Evolutionary conservation across 2,113 vertebrate species (phyloP).

Genomic region (Chaetorhynchus papuensis): DNA sequence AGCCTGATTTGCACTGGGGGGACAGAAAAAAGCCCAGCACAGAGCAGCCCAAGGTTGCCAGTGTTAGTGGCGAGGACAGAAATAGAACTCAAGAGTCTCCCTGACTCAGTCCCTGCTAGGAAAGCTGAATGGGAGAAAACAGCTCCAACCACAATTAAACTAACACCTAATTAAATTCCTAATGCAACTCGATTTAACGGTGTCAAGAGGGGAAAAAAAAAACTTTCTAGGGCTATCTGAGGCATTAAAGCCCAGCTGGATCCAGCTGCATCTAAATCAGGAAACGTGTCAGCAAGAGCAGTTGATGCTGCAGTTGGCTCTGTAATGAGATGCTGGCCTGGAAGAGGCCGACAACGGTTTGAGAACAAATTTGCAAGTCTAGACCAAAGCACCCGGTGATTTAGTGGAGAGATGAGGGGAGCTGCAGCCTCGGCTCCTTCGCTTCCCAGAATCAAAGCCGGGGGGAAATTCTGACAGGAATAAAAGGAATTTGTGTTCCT

Average conservation of each 20-base stretch:
- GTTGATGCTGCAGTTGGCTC: neutral
- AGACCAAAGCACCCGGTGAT: neutral
- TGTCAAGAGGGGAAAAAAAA: neutral
- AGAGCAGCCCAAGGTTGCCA: neutral
- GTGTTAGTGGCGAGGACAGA: neutral
- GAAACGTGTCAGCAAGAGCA: conserved; percentile 13
- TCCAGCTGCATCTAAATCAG: conserved; percentile 39
- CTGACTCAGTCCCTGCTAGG: neutral
- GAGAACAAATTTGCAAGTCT: conserved; percentile 36
- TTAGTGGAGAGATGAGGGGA: neutral
- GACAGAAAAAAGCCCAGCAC: neutral
- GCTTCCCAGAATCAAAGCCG: neutral
- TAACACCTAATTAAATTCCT: conserved; percentile 57
- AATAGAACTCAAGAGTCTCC: conserved; percentile 36
- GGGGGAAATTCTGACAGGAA: neutral
- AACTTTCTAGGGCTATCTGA: neutral
- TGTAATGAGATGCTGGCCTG: conserved; percentile 39
- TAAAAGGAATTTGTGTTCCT: neutral
- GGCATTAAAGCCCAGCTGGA: conserved; percentile 24
- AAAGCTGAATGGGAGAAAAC: conserved; percentile 29
- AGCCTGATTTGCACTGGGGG: neutral
- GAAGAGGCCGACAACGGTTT: neutral
- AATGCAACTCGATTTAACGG: conserved; percentile 19
- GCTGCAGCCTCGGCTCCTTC: neutral
- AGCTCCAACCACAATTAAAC: conserved; percentile 49